Evolutionary conservation across 2,888 invertebrate species (phyloP), one percentile per base, ranked within the genome.

Genomic region (Odontocolon sp.): DNA sequence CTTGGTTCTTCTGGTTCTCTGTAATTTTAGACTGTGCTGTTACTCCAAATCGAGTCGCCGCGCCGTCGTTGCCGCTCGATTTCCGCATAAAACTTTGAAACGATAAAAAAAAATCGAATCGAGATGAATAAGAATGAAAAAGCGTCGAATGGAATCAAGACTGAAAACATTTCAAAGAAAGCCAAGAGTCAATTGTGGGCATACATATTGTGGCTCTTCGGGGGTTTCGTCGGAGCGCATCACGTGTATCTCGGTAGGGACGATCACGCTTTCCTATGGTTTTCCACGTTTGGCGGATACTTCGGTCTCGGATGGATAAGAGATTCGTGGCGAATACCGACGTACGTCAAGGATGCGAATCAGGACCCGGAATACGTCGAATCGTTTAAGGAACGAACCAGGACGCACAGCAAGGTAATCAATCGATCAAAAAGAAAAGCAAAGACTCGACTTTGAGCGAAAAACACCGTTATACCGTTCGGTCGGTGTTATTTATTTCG

Each of bases 181-280:
- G 16, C 70, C 59, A 93, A 93, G 78, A 92, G 92, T 64, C 87
- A 91, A 6, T 87, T 95, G 57, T 87, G 93, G 84, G 94, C 98
- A 0, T 99, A 98, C 87, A 74, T 98, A 0, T 91, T 95, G 40
- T 99, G 98, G 98, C 86, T 97, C 0, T 93, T 97, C 81, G 97
- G 97, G 14, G 99, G 99, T 2, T 91, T 96, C 83, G 94, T 97
- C 82, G 98, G 98, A 0, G 91, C 96, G 3, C 99, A 99, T 91
- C 97, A 98, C 88, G 94, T 98, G 85, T 99, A 99, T 91, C 91
- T 99, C 79, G 93, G 94, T 64, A 92, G 98, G 69, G 97, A 98
- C 90, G 92, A 94, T 18, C 99, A 99, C 84, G 98, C 97, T 0
- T 96, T 98, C 87, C 92, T 98, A 0, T 97, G 96, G 94, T 96